Evolutionary conservation across 2,113 vertebrate species (phyloP).

Genomic region (Nansenia antarctica): DNA sequence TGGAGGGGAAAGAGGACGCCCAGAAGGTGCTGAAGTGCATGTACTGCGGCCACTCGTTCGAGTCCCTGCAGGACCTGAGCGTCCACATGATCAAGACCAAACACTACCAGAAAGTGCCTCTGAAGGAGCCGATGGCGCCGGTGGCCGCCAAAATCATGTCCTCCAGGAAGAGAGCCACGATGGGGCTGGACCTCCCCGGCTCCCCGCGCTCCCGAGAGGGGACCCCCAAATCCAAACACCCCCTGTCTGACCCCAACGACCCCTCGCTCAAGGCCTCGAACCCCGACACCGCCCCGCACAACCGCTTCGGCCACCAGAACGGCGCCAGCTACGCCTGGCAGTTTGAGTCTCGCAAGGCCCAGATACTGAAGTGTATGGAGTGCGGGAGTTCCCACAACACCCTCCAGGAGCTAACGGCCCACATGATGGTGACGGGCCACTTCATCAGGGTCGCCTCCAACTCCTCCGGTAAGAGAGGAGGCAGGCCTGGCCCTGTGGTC

Average conservation of each 20-base stretch:
- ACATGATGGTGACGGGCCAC: slow-evolving; percentile 98
- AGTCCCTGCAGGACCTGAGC: slow-evolving; percentile 97
- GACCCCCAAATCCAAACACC: slow-evolving; percentile 79
- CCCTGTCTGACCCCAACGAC: slow-evolving; percentile 76
- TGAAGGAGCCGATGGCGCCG: slow-evolving; percentile 95
- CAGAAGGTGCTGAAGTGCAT: slow-evolving; percentile 98
- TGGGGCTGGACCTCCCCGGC: slow-evolving; percentile 87
- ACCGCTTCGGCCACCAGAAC: slow-evolving; percentile 90
- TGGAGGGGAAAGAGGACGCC: slow-evolving; percentile 98
- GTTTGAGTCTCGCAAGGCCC: slow-evolving; percentile 92
- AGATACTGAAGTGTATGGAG: slow-evolving; percentile 97
- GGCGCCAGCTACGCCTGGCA: slow-evolving; percentile 92
- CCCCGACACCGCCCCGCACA: slow-evolving; percentile 84
- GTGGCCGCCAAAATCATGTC: slow-evolving; percentile 92
- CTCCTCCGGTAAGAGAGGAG: slow-evolving; percentile 91
- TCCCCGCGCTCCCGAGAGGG: slow-evolving; percentile 86
- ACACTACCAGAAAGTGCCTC: slow-evolving; percentile 99
- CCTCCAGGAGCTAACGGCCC: slow-evolving; percentile 92
- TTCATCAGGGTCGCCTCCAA: slow-evolving; percentile 91
- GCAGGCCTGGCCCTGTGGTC: slow-evolving; percentile 84
- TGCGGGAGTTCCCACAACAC: slow-evolving; percentile 95
- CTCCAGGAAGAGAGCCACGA: slow-evolving; percentile 84
- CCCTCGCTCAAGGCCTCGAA: slow-evolving; percentile 83
- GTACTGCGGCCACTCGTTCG: slow-evolving; percentile 99
- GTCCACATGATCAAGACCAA: slow-evolving; percentile 99